Base-by-base conservation (phyloP, 2,888 invertebrate genomes). In the Eupeodes luniger region DNA sequence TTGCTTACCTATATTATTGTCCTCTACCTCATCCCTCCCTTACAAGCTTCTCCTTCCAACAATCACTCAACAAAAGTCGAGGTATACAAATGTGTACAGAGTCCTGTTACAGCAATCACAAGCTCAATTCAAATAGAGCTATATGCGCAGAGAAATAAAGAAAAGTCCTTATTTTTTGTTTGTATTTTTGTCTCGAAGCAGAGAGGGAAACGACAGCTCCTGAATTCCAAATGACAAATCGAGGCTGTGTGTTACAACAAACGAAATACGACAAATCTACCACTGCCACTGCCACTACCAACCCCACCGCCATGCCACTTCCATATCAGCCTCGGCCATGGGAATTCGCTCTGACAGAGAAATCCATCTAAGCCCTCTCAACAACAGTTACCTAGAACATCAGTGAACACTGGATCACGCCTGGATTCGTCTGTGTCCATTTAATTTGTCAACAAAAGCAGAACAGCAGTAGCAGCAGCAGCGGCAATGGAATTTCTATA, bases 381-480 rank as follows among this genome's bases (percentile, higher is more conserved):
- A 80, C 80, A 67, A 53, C 80, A 81, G 78, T 72, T 72, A 72
- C 72, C 59, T 72, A 40, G 6, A 40, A 40, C 40, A 40, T 40
- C 40, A 40, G 40, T 40, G 40, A 59, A 72, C 72, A 72, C 59
- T 77, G 84, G 76, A 87, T 84, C 80, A 87, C 87, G 84, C 83
- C 87, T 59, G 83, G 76, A 86, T 83, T 86, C 80, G n/a, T 83
- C 53, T 87, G 84, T 84, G 84, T 84, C 87, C 87, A 87, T 84
- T 87, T 87, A 84, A 87, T 87, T 87, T 87, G 87, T 87, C 87
- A 87, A 87, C 84, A 87, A 87, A 76, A 81, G 79, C 81, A 70
- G 44, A 47, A 47, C 55, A 16, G 67, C 57, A 44, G 40, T 9
- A 47, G 64, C 9, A 49, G 47, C 27, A 27, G 27, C 27, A 27